Percentiles rank a stretch among this genome's conserved stretches.
Evolutionary conservation across 2,113 vertebrate species (phyloP).

Genomic region (Solenodon paradoxus): DNA sequence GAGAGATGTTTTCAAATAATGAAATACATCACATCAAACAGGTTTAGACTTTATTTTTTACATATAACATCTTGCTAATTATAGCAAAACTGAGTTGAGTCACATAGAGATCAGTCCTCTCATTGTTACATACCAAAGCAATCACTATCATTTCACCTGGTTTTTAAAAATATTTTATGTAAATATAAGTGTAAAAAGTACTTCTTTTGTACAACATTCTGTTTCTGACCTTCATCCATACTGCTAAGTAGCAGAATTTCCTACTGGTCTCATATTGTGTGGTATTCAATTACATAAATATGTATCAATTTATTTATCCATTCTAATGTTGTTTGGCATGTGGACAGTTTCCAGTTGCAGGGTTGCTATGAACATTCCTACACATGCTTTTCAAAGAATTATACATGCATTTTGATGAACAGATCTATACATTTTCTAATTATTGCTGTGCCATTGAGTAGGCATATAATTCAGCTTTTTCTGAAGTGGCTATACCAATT

Average conservation of each 20-base stretch:
- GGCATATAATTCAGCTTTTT: not conserved
- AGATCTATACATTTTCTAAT: not conserved
- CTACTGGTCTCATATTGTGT: not conserved
- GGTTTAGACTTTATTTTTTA: not conserved
- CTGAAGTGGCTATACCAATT: not conserved
- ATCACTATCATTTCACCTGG: not conserved
- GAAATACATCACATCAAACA: not conserved
- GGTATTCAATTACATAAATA: not conserved
- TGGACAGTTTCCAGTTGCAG: not conserved
- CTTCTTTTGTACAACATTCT: not conserved
- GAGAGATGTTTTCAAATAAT: constrained; percentile 26
- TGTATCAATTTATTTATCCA: not conserved
- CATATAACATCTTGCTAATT: not conserved
- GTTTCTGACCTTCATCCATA: not conserved
- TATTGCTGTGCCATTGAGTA: not conserved
- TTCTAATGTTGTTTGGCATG: not conserved
- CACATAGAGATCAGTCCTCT: not conserved
- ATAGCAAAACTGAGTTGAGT: not conserved
- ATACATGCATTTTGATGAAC: not conserved
- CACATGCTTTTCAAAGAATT: not conserved
- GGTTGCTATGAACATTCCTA: not conserved
- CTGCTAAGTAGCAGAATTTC: not conserved
- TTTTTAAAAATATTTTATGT: not conserved
- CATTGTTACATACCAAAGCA: not conserved
- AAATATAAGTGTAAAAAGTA: not conserved